Conservation (phyloP, 2,113 vertebrate genomes). For the Bolborhynchus lineola region DNA sequence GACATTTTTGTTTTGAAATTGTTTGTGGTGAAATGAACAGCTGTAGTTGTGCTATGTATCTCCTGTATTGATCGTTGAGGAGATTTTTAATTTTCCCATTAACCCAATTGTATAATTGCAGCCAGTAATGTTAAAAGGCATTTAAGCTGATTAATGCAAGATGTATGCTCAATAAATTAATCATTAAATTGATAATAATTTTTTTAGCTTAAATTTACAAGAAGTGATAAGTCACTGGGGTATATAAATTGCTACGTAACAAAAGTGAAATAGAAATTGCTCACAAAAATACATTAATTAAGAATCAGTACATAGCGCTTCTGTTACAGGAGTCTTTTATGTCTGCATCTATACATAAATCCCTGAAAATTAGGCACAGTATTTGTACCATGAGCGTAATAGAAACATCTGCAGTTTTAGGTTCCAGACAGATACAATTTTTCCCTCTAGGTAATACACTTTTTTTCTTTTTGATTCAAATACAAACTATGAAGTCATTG, state of each 20-base stretch:
- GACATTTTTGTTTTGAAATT: background rate
- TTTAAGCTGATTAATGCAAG: background rate
- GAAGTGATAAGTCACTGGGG: background rate
- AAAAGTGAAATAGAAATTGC: background rate
- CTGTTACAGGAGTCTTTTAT: background rate
- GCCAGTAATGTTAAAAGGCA: background rate
- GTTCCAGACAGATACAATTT: background rate
- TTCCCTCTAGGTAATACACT: background rate
- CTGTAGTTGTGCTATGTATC: background rate
- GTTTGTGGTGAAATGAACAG: background rate
- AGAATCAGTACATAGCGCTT: background rate
- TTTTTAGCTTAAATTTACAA: constrained; percentile 4
- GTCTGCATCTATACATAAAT: background rate
- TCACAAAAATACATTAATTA: background rate
- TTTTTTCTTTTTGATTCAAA: background rate
- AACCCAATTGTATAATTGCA: background rate
- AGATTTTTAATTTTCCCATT: background rate
- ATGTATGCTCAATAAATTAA: background rate
- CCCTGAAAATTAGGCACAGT: background rate
- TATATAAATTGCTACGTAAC: background rate
- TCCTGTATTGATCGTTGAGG: background rate
- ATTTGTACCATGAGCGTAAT: background rate
- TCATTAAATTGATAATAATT: background rate
- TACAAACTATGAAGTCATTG: background rate
- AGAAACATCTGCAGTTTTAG: background rate